A percentile compares a stretch with the other conserved stretches of the same genome.
These are phyloP conservation scores for Strigamia maritima DNA, from an alignment of 2,888 invertebrate species.

Conservation along the genomic window DNA sequence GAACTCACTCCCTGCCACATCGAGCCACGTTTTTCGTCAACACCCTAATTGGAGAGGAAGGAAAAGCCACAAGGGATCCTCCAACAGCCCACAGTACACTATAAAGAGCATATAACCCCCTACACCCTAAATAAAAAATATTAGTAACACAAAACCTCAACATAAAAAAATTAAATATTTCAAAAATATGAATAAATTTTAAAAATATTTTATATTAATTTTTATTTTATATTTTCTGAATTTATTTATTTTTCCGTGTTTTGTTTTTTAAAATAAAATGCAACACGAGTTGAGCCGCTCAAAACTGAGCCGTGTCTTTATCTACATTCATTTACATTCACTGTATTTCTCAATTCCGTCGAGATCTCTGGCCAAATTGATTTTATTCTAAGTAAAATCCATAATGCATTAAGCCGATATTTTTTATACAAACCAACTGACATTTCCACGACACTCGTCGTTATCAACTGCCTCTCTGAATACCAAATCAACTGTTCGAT, in stretches of 20 bases:
- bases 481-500: conserved; percentile 21
- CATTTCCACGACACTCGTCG: conserved; percentile 23
- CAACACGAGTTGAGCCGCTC: neutral
- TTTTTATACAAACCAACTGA: conserved; percentile 28
- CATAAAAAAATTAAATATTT: neutral
- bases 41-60: conserved; percentile 26
- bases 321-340: conserved; percentile 18
- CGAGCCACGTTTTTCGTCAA: conserved; percentile 23
- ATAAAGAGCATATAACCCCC: neutral
- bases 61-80: conserved; percentile 26
- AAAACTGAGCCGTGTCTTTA: neutral
- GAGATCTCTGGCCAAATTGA: conserved; percentile 27
- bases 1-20: conserved; percentile 26
- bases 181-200: too few species aligned
- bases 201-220: neutral
- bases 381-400: conserved; percentile 26
- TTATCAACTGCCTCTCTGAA: conserved; percentile 27
- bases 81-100: conserved; percentile 1
- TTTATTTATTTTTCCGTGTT: neutral
- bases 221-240: neutral
- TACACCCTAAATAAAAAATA: neutral
- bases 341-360: conserved; percentile 1
- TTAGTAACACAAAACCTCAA: neutral
- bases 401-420: conserved; percentile 28
- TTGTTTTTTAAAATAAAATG: neutral